Percentiles rank a stretch among this genome's conserved stretches.
Evolutionary conservation across 2,888 invertebrate species (phyloP).

Genomic region (Leptarthrus brevirostris): DNA sequence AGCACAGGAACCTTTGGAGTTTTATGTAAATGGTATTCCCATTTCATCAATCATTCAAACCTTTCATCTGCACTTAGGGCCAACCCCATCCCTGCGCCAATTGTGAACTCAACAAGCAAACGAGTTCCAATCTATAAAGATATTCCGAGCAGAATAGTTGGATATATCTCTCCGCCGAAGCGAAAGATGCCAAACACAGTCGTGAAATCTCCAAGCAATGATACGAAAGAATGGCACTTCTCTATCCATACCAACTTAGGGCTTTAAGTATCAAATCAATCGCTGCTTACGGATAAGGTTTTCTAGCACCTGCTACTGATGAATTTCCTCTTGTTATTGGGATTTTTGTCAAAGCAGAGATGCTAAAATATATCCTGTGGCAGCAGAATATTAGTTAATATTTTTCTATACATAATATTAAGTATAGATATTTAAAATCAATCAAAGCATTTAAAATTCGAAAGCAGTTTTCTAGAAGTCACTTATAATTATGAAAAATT

Average conservation of each 20-base stretch:
- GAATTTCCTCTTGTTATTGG: background rate
- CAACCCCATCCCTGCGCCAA: background rate
- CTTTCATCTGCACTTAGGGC: slow-evolving; percentile 30
- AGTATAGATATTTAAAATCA: no score
- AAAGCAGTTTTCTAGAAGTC: no score
- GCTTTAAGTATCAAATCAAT: slow-evolving; percentile 11
- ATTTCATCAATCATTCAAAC: slow-evolving; percentile 45
- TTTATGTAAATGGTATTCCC: slow-evolving; percentile 37
- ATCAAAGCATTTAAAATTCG: no score
- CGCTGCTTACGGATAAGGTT: slow-evolving; percentile 16
- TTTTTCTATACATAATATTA: no score
- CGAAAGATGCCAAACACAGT: background rate
- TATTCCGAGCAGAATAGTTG: background rate
- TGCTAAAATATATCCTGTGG: background rate
- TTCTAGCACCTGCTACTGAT: slow-evolving; percentile 19
- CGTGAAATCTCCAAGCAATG: slow-evolving; percentile 25
- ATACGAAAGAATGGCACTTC: background rate
- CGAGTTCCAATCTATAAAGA: slow-evolving; percentile 26
- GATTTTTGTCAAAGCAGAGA: background rate
- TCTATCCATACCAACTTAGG: slow-evolving; percentile 18
- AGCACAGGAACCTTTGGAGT: background rate
- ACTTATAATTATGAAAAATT: no score
- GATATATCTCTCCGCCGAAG: background rate
- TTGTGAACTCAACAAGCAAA: no score
- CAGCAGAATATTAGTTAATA: no score